Conservation (phyloP, 2,797 vertebrate species). For the Cuniculus paca region DNA sequence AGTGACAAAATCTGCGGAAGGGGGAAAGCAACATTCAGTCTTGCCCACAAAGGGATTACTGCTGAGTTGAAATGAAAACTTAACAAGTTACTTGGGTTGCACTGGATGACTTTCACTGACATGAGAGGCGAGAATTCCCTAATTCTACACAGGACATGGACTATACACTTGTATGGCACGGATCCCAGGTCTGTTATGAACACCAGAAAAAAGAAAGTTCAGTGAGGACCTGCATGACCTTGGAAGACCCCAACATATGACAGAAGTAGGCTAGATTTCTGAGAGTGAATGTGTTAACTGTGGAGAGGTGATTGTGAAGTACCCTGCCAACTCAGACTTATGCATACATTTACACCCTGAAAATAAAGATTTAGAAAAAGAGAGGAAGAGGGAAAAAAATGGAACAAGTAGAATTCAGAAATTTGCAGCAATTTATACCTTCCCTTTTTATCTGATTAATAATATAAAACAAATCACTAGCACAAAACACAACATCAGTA, state of each 20-base stretch:
- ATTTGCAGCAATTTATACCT: not conserved
- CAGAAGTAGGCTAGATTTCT: not conserved
- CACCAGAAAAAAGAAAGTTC: not conserved
- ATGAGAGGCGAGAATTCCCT: not conserved
- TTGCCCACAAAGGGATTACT: not conserved
- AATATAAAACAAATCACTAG: constrained; percentile 36
- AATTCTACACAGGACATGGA: not conserved
- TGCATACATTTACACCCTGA: not conserved
- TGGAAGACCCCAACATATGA: not conserved
- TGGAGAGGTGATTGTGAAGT: not conserved
- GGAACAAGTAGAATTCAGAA: not conserved
- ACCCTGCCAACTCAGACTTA: not conserved
- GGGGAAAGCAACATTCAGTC: not conserved
- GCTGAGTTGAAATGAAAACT: not conserved
- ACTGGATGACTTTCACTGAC: not conserved
- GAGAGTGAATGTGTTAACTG: not conserved
- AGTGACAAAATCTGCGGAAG: not conserved
- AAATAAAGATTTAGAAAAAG: not conserved
- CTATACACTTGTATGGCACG: not conserved
- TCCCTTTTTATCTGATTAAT: constrained; percentile 40
- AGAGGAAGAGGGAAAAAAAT: not conserved
- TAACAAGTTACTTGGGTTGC: not conserved
- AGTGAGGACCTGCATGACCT: accelerated
- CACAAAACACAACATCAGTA: not conserved
- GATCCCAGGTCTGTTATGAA: accelerated